Conservation (phyloP, 2,113 vertebrate species). For the Colistium nudipinnis region DNA sequence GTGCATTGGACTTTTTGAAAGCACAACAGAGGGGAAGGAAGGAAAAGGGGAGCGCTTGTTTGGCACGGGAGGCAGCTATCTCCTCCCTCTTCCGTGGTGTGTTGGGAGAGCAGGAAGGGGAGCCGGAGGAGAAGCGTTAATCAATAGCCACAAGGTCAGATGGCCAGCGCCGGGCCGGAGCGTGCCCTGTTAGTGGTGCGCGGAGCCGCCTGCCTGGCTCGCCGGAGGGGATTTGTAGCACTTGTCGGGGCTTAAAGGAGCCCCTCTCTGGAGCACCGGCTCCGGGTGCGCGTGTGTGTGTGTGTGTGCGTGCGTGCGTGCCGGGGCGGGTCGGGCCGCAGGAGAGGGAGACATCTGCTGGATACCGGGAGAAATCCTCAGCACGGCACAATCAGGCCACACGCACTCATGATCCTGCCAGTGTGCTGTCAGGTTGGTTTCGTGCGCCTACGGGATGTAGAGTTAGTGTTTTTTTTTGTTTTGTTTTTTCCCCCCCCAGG, state of each 20-base stretch:
- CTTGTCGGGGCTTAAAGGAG: slow-evolving; percentile 86
- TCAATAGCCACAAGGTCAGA: slow-evolving; percentile 85
- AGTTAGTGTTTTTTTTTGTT: slow-evolving; percentile 7
- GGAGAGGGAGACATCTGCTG: slow-evolving; percentile 89
- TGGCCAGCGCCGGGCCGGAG: slow-evolving; percentile 73
- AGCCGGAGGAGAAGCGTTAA: slow-evolving; percentile 77
- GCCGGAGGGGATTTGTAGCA: slow-evolving; percentile 84
- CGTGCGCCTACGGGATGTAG: background rate
- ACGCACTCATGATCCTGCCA: slow-evolving; percentile 22
- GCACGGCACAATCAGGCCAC: slow-evolving; percentile 43
- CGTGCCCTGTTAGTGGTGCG: slow-evolving; percentile 78
- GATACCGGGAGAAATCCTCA: slow-evolving; percentile 54
- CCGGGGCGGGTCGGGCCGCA: slow-evolving; percentile 48
- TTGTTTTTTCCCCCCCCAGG: no score
- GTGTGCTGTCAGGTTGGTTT: slow-evolving; percentile 13
- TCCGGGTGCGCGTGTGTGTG: slow-evolving; percentile 32
- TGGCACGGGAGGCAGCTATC: slow-evolving; percentile 37
- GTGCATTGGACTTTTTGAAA: slow-evolving; percentile 27
- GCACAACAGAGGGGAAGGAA: slow-evolving; percentile 14
- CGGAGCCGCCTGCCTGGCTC: slow-evolving; percentile 62
- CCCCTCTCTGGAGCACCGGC: slow-evolving; percentile 72
- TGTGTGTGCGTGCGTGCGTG: slow-evolving; percentile 8
- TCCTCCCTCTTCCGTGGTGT: slow-evolving; percentile 41
- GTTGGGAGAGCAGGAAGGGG: slow-evolving; percentile 68
- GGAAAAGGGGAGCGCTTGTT: slow-evolving; percentile 8